Conservation (phyloP, 2,888 invertebrate genomes). For the Chrysina gloriosa region DNA sequence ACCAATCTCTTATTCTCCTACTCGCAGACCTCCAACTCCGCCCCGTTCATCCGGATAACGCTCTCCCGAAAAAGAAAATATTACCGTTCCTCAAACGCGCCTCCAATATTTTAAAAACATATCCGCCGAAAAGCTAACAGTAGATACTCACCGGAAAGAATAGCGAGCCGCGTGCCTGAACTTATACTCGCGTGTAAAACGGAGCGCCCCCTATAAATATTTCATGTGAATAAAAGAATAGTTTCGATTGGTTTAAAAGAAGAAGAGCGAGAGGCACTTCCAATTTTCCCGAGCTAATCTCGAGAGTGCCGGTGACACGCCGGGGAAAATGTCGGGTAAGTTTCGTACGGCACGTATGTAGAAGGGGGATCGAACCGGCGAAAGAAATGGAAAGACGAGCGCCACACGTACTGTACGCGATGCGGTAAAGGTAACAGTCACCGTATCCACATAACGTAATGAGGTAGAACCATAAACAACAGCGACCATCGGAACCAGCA, state of each 20-base stretch:
- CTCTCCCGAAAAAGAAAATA: no score
- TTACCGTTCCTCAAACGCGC: no score
- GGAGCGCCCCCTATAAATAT: slow-evolving; percentile 37
- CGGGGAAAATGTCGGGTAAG: slow-evolving; percentile 6
- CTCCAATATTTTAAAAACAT: no score
- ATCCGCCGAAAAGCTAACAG: no score
- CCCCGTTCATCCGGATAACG: no score
- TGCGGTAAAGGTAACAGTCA: slow-evolving; percentile 4
- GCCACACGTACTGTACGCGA: slow-evolving; percentile 1
- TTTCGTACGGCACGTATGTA: no score
- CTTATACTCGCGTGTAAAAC: no score
- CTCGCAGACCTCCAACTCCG: no score
- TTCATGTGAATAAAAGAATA: slow-evolving; percentile 40
- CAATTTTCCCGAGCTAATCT: slow-evolving; percentile 47
- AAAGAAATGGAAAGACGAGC: background rate
- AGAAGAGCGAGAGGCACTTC: slow-evolving; percentile 35
- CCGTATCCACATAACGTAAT: slow-evolving; percentile 48
- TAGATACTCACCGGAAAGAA: no score
- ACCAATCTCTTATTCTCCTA: no score
- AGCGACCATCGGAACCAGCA: slow-evolving; percentile 16
- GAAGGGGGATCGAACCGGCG: background rate
- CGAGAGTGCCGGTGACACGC: slow-evolving; percentile 50
- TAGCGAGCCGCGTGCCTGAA: no score
- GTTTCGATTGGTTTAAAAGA: slow-evolving; percentile 44
- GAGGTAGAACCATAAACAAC: slow-evolving; percentile 51